Base-by-base conservation (phyloP, 2,797 vertebrate species). In the Pseudochirops cupreus region DNA sequence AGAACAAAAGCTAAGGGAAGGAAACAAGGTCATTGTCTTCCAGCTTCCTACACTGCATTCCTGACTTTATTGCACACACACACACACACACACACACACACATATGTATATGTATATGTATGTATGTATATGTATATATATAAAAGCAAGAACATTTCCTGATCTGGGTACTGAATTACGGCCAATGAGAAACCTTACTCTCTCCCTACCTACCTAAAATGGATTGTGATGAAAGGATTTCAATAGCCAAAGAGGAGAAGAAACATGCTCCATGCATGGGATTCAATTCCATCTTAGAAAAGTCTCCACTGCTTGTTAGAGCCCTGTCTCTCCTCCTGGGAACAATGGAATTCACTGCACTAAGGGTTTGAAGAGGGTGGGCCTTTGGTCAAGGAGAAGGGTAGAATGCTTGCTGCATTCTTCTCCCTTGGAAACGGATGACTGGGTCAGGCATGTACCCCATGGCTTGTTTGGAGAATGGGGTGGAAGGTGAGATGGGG, bases 401-500 rank as follows among this genome's bases (percentile, higher is more conserved):
- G 74, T 50, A 87, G 39, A 46, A 87, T 46, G 21, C 21, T 87
- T 50, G 24, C 24, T 50, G 24, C 52, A 52, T 52, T 4, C 39
- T 87, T 50, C 24, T 87, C 39, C 74, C 24, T 87, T 87, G 3
- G 39, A 24, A 87, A 87, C 50, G 21, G 74, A 87, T 26, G 9
- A 87, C 9, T 50, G 1, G 39, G 31, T 92, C 94, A 93, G 93
- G 82, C 82, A 91, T 56, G n/a, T 50, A 90, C 31, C 14, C 94
- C 6, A 21, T n/a, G 87, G 50, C 95, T 67, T 26, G 28, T 56
- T 96, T 46, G 31, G 54, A 50, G 52, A 46, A 92, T 46, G 93
- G 57, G 46, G 50, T 33, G 1, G 11, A 53, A 57, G 91, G 55
- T 62, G 12, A 3, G 1, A 1, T 11, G 11, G 39, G 55, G 18